Evolutionary conservation across 2,888 invertebrate species (phyloP).

Genomic region (Psylliodes chrysocephalus): DNA sequence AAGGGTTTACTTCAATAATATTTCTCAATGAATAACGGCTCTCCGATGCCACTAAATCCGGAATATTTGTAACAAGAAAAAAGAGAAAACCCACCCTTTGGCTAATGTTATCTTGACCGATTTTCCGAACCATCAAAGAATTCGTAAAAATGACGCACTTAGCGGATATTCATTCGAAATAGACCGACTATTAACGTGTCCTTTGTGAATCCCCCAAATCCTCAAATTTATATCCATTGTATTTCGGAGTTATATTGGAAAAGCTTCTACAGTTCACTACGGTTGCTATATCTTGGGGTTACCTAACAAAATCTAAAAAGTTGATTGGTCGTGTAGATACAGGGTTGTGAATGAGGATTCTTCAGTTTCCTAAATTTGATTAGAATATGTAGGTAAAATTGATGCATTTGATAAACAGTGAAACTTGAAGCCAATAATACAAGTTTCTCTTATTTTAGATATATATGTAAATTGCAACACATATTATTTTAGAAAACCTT

Average conservation of each 20-base stretch:
- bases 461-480: no score
- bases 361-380: no score
- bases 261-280: constrained; percentile 7
- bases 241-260: constrained; percentile 9
- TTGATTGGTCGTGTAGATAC: background rate
- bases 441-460: no score
- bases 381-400: no score
- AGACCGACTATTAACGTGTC: constrained; percentile 15
- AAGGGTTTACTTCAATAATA: background rate
- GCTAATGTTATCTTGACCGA: constrained; percentile 23
- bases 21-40: constrained; percentile 9
- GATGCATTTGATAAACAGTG: no score
- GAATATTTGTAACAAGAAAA: background rate
- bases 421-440: no score
- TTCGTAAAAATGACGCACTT: constrained; percentile 21
- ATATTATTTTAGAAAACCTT: no score
- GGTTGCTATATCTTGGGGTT: background rate
- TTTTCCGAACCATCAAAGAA: constrained; percentile 23
- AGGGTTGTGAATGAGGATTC: background rate
- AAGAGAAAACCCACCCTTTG: background rate
- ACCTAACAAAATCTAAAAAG: background rate
- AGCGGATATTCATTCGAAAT: constrained; percentile 13
- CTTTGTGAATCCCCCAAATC: constrained; percentile 8
- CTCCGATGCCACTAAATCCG: background rate
- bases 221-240: constrained; percentile 15